Evolutionary conservation across 2,888 invertebrate genomes (phyloP).

Genomic region (Lepidonotus clava): DNA sequence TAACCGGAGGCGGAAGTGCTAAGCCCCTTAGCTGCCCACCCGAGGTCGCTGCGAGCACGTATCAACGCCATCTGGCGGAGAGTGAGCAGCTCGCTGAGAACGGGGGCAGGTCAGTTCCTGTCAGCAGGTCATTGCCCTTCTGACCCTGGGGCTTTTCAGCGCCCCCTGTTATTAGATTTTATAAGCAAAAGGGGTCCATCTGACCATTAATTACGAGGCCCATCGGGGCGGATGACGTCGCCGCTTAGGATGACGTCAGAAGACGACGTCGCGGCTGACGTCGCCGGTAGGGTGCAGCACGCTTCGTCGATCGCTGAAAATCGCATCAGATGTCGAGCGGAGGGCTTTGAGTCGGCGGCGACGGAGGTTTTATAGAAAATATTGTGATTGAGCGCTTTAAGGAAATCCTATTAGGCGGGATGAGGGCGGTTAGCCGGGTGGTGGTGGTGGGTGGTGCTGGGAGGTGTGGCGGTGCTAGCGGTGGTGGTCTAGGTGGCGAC

Average conservation of each 20-base stretch:
- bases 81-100: background rate
- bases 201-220: slow-evolving; percentile 45
- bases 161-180: slow-evolving; percentile 29
- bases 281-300: background rate
- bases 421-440: background rate
- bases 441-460: too few relatives aligned
- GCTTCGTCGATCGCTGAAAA: slow-evolving; percentile 28
- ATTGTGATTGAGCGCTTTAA: slow-evolving; percentile 54
- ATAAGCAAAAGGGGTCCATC: slow-evolving; percentile 18
- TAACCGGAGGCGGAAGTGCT: background rate
- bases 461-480: background rate
- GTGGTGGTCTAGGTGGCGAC: too few relatives aligned
- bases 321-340: slow-evolving; percentile 9
- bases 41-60: background rate
- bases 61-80: background rate
- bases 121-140: background rate
- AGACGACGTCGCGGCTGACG: background rate
- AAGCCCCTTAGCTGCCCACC: slow-evolving; percentile 23
- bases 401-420: slow-evolving; percentile 52
- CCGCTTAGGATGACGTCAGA: background rate
- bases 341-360: background rate
- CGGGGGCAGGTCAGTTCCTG: background rate
- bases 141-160: background rate
- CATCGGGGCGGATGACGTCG: background rate
- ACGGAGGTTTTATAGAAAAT: slow-evolving; percentile 46